Percentiles rank a stretch among this genome's conserved stretches.
These are phyloP conservation scores for Bembecia ichneumoniformis DNA, from an alignment of 2,888 invertebrate species.

Conservation along the genomic window DNA sequence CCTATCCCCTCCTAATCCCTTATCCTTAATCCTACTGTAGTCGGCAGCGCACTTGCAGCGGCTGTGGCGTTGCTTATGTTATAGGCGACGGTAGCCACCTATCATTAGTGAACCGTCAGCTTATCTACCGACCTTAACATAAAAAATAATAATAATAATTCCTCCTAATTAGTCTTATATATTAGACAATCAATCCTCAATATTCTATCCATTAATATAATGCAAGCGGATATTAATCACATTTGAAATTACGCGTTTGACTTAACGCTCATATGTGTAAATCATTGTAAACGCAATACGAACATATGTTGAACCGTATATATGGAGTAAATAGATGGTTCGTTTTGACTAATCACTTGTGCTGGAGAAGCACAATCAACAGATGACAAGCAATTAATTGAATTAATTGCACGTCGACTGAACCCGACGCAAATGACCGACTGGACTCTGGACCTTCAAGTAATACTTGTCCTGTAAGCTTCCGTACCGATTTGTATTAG, in stretches of 20 bases:
- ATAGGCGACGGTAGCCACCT: too few species aligned
- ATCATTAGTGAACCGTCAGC: too few species aligned
- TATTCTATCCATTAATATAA: slow-evolving; percentile 25
- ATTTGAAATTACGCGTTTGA: slow-evolving; percentile 31
- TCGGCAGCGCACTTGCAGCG: too few species aligned
- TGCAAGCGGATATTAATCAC: slow-evolving; percentile 30
- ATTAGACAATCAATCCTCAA: slow-evolving; percentile 18
- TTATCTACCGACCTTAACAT: too few species aligned
- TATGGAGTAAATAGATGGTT: slow-evolving; percentile 19
- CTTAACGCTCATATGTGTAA: slow-evolving; percentile 13
- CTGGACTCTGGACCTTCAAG: neutral
- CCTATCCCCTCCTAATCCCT: too few species aligned
- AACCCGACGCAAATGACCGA: neutral
- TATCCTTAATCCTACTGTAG: too few species aligned
- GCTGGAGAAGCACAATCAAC: slow-evolving; percentile 49
- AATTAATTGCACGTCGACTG: slow-evolving; percentile 42
- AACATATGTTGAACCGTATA: neutral
- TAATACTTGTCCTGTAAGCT: neutral
- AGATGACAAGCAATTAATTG: slow-evolving; percentile 61
- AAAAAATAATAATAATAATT: too few species aligned
- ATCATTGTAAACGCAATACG: slow-evolving; percentile 26
- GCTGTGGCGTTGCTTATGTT: too few species aligned
- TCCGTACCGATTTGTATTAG: too few species aligned
- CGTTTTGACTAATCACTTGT: slow-evolving; percentile 57
- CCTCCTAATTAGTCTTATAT: slow-evolving; percentile 7